A percentile compares a stretch with the other conserved stretches of the same genome.
phyloP scores from a whole-genome alignment of 2,113 vertebrate genomes.

The Copsychus sechellarum region DNA sequence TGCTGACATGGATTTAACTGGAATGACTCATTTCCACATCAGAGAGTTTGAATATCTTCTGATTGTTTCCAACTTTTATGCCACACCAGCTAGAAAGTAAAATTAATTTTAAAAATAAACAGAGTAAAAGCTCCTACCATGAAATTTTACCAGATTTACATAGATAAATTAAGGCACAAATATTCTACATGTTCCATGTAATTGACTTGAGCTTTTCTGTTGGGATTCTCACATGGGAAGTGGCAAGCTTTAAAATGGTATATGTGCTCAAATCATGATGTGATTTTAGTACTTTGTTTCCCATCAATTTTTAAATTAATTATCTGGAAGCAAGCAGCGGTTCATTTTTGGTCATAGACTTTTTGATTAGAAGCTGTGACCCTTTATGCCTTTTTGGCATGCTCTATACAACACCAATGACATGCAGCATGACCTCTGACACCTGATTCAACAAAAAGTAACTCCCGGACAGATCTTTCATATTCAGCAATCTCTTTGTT shows the following conservation, averaged over 20 bases:
- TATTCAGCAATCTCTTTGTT: conserved; percentile 82
- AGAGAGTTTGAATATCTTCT: not conserved
- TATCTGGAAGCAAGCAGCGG: conserved; percentile 87
- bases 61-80: not conserved
- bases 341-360: conserved; percentile 92
- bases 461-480: conserved; percentile 74
- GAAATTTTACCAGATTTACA: not conserved
- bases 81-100: not conserved
- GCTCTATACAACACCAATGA: conserved; percentile 82
- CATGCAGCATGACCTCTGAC: conserved; percentile 85
- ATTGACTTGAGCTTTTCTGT: not conserved
- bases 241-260: conserved; percentile 25
- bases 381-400: conserved; percentile 79
- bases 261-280: conserved; percentile 57
- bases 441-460: conserved; percentile 87
- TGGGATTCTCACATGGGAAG: not conserved
- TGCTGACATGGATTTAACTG: not conserved
- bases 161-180: not conserved
- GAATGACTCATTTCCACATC: not conserved
- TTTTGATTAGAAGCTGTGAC: conserved; percentile 90
- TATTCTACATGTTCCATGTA: not conserved
- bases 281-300: conserved; percentile 74
- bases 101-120: not conserved
- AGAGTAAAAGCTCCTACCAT: not conserved
- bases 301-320: conserved; percentile 92